Base-by-base conservation (phyloP, 2,113 vertebrate species). In the Gopherus evgoodei region DNA sequence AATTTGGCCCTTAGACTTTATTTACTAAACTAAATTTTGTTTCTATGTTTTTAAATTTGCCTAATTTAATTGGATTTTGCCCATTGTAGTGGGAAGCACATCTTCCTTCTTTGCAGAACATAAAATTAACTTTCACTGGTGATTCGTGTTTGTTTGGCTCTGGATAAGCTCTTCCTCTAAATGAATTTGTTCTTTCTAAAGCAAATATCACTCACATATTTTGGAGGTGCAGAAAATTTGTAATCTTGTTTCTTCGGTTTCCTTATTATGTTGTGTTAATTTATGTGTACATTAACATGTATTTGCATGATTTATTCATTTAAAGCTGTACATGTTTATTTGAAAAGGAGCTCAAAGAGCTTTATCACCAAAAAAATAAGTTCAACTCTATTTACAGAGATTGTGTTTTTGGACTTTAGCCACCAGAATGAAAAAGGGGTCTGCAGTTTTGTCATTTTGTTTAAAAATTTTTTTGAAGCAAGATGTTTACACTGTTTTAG, bases 231-330 rank as follows among this genome's bases (percentile, higher is more conserved):
- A 97, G 97, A 98, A 98, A 98, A 98, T 97, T 97, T 93, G 95
- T 98, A 98, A 98, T 98, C 97, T 97, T 97, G 97, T 98, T 98
- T 98, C 97, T 98, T 97, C 95, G 29, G 97, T 98, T 97, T 97
- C 96, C 96, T 98, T 98, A 97, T 98, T 98, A 98, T 97, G 96
- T 97, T 97, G 95, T 94, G 98, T 96, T 98, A 98, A 97, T 98
- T 98, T 98, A 97, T 97, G 98, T 98, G 98, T 97, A 97, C 95
- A 98, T 98, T 98, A 98, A 96, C 98, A 98, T 98, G 97, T 75
- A 98, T 98, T 98, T 98, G 97, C 97, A 98, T 98, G 97, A 96
- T 97, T 98, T 98, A 98, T 98, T 98, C 97, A 97, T 97, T 98
- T 98, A 97, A 97, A 97, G 94, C 96, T 97, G 93, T 97, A 97